Evolutionary conservation across 1,140 invertebrate genomes (phyloP).

Genomic region (Meloidogyne hapla): DNA sequence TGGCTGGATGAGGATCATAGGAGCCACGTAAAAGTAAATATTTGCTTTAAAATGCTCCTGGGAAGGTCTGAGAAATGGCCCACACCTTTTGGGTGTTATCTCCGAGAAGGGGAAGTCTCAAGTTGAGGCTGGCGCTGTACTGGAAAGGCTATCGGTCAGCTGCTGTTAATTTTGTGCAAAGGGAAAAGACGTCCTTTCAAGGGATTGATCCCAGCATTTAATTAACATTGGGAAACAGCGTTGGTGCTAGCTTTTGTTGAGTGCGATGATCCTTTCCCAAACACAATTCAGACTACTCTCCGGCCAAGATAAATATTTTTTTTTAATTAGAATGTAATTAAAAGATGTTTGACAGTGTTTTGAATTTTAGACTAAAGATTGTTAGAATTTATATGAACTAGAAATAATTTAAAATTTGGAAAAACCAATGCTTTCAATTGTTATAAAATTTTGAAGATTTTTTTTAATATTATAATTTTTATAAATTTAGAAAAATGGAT

Average conservation of each 20-base stretch:
- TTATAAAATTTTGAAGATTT: no score
- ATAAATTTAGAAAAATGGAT: no score
- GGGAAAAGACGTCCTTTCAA: background rate
- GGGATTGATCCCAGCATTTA: background rate
- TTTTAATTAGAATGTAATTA: background rate
- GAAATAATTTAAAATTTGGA: no score
- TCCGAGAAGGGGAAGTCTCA: background rate
- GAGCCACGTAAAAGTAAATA: background rate
- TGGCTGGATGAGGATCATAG: background rate
- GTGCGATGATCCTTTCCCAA: constrained; percentile 4
- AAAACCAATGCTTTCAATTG: no score
- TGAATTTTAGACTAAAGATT: no score
- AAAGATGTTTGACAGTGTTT: no score
- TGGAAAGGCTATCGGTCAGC: constrained; percentile 2
- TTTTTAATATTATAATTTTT: no score
- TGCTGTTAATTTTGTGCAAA: background rate
- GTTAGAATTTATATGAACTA: no score
- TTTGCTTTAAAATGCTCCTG: background rate
- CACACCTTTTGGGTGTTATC: background rate
- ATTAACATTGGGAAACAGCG: constrained; percentile 3
- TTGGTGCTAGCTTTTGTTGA: background rate
- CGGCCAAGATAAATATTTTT: background rate
- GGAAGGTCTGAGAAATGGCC: constrained; percentile 1
- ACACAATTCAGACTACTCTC: constrained; percentile 5
- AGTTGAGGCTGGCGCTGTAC: background rate